These are phyloP conservation scores for Limosa lapponica DNA, from an alignment of 2,797 vertebrate species.

Conservation along the genomic window DNA sequence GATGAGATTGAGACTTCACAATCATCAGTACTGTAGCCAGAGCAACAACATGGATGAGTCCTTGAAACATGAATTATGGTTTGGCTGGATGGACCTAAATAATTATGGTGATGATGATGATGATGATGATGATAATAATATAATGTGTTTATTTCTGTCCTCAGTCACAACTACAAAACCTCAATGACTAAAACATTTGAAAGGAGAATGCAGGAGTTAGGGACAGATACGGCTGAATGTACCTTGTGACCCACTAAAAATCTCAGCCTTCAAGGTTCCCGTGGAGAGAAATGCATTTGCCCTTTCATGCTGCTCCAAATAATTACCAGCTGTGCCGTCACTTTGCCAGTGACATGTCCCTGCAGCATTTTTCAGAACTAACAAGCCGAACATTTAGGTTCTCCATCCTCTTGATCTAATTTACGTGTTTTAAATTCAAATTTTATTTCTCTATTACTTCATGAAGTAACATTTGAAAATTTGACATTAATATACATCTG, in stretches of 20 bases:
- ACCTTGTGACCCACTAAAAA: background rate
- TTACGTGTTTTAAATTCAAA: background rate
- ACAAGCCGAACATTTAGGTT: constrained; percentile 2
- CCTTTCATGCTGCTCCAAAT: constrained; percentile 15
- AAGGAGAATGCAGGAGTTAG: background rate
- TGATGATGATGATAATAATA: background rate
- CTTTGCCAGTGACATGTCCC: background rate
- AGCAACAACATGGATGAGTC: background rate
- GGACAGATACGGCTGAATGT: background rate
- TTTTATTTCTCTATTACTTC: background rate
- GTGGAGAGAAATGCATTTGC: constrained; percentile 10
- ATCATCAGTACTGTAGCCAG: background rate
- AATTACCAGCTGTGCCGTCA: constrained; percentile 32
- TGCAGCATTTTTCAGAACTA: constrained; percentile 19
- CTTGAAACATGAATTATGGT: background rate
- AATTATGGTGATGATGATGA: background rate
- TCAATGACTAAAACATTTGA: background rate
- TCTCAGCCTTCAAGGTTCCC: background rate
- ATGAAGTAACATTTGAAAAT: background rate
- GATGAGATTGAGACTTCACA: background rate
- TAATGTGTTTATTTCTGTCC: background rate
- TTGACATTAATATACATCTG: background rate
- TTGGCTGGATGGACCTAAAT: background rate
- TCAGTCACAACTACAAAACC: background rate
- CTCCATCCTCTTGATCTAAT: background rate